Conservation (phyloP, 35 echinoderm and acorn worm species). For the Ophioderma brevispina region DNA sequence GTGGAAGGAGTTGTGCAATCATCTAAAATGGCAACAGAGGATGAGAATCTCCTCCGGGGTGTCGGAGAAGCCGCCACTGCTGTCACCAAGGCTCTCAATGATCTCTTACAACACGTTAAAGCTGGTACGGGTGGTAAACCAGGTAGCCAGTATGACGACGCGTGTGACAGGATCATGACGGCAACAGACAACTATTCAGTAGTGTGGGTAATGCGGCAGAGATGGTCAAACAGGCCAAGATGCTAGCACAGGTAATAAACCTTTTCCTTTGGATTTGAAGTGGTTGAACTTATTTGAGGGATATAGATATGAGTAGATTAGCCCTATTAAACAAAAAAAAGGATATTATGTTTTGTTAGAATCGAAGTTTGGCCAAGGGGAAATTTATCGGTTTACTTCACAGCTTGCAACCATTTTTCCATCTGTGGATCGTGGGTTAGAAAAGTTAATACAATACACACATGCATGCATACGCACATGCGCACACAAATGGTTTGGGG, state of each 20-base stretch:
- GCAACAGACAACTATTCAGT: slow-evolving; percentile 90
- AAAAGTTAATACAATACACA: too few relatives aligned
- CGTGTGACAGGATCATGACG: slow-evolving; percentile 84
- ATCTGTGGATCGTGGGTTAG: too few relatives aligned
- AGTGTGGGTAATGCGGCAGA: slow-evolving; percentile 93
- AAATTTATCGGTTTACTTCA: too few relatives aligned
- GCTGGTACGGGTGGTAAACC: slow-evolving; percentile 72
- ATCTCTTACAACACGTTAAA: slow-evolving; percentile 89
- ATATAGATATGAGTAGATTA: too few relatives aligned
- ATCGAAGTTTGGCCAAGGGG: too few relatives aligned
- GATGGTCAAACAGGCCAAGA: slow-evolving; percentile 97
- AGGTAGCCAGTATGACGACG: slow-evolving; percentile 74
- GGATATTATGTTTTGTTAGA: too few relatives aligned
- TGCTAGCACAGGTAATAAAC: slow-evolving; percentile 95
- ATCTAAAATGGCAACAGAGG: slow-evolving; percentile 85
- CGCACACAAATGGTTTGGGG: too few relatives aligned
- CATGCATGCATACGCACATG: too few relatives aligned
- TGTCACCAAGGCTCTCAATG: slow-evolving; percentile 90
- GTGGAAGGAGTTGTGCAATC: slow-evolving; percentile 93
- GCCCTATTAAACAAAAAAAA: too few relatives aligned
- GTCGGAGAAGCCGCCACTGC: slow-evolving; percentile 82
- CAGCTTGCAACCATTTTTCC: too few relatives aligned
- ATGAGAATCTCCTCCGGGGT: slow-evolving; percentile 79
- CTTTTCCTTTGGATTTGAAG: too few relatives aligned
- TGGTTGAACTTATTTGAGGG: too few relatives aligned